Conservation (phyloP, 1,140 invertebrate genomes). For the Drosophila tropicalis region DNA sequence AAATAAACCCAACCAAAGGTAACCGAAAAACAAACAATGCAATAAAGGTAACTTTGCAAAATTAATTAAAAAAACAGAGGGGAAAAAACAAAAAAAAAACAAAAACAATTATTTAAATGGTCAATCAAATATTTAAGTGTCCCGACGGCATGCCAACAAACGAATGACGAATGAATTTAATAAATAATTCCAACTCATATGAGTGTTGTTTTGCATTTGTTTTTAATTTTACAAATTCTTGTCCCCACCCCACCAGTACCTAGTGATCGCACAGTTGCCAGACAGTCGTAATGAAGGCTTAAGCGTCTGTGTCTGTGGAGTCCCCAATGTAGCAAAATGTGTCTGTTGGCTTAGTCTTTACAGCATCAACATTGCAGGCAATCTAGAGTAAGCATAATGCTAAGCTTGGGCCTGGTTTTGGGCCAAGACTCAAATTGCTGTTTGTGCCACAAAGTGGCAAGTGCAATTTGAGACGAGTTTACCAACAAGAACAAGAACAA, state of each 20-base stretch:
- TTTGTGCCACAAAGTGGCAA: slow-evolving; percentile 62
- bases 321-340: slow-evolving; percentile 41
- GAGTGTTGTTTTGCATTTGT: neutral
- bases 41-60: slow-evolving; percentile 56
- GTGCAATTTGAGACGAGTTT: slow-evolving; percentile 47
- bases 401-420: slow-evolving; percentile 5
- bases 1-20: slow-evolving; percentile 25
- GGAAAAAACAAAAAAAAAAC: neutral
- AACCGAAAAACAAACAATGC: slow-evolving; percentile 47
- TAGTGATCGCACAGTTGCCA: slow-evolving; percentile 27
- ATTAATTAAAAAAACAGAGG: slow-evolving; percentile 65
- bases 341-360: slow-evolving; percentile 57
- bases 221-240: neutral
- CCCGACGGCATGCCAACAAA: slow-evolving; percentile 6
- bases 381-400: slow-evolving; percentile 41
- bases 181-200: slow-evolving; percentile 37
- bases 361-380: slow-evolving; percentile 35
- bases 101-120: slow-evolving; percentile 53
- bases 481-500: slow-evolving; percentile 12
- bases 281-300: slow-evolving; percentile 39
- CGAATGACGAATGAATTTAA: slow-evolving; percentile 50
- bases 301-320: slow-evolving; percentile 10
- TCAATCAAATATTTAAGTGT: slow-evolving; percentile 66
- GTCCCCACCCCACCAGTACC: neutral
- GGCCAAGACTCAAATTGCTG: slow-evolving; percentile 33